Conservation (phyloP, 1,140 invertebrate genomes). For the Drosophila nasuta region DNA sequence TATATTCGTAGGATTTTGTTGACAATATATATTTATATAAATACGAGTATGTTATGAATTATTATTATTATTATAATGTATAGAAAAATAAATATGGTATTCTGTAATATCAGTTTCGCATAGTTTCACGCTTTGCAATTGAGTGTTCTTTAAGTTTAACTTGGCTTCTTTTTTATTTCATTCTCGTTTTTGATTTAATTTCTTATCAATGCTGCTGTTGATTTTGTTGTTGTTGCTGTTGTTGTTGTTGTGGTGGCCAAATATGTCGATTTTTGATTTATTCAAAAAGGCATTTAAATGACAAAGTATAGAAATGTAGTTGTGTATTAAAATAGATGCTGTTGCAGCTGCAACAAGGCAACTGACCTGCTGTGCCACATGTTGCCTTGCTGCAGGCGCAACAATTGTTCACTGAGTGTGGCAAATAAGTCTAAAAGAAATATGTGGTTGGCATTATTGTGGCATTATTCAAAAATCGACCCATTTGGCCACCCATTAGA, state of each 20-base stretch:
- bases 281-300: neutral
- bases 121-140: slow-evolving; percentile 30
- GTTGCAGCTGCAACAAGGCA: slow-evolving; percentile 64
- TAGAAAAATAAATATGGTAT: slow-evolving; percentile 76
- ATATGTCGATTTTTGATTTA: slow-evolving; percentile 68
- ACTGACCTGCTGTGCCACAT: slow-evolving; percentile 26
- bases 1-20: slow-evolving; percentile 32
- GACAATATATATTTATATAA: slow-evolving; percentile 21
- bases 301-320: neutral
- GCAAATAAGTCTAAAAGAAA: slow-evolving; percentile 66
- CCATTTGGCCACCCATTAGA: slow-evolving; percentile 84
- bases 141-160: slow-evolving; percentile 56
- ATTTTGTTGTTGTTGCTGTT: slow-evolving; percentile 1
- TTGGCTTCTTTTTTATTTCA: slow-evolving; percentile 54
- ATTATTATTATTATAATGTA: slow-evolving; percentile 40
- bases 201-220: slow-evolving; percentile 8
- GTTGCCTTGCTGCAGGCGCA: slow-evolving; percentile 53
- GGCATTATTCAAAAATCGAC: slow-evolving; percentile 84
- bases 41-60: slow-evolving; percentile 25
- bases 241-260: slow-evolving; percentile 59
- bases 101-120: slow-evolving; percentile 67
- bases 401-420: slow-evolving; percentile 14
- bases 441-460: slow-evolving; percentile 83
- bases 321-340: neutral
- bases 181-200: slow-evolving; percentile 36